phyloP scores from a whole-genome alignment of 2,888 invertebrate species.

The Urechis unicinctus region DNA sequence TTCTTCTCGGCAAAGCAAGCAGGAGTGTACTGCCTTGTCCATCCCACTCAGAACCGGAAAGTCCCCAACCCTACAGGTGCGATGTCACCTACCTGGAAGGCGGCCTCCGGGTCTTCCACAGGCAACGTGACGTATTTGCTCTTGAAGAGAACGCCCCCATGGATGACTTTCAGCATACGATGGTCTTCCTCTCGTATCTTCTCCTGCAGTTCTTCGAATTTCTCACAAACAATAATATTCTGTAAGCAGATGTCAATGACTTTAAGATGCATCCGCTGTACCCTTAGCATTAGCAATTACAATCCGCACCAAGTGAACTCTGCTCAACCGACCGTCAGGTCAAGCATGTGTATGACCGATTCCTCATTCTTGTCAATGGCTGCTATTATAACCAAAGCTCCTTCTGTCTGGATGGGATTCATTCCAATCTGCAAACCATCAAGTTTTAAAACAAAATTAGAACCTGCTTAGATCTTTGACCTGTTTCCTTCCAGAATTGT shows the following conservation, averaged over 20 bases:
- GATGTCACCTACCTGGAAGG: neutral
- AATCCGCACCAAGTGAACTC: neutral
- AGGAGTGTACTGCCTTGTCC: too few species aligned
- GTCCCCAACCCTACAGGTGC: too few species aligned
- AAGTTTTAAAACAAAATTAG: too few species aligned
- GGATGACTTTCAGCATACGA: constrained; percentile 25
- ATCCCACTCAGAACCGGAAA: too few species aligned
- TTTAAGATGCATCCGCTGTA: too few species aligned
- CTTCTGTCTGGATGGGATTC: constrained; percentile 34
- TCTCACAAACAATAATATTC: constrained; percentile 33
- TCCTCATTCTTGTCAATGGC: constrained; percentile 35
- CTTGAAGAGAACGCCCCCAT: constrained; percentile 29
- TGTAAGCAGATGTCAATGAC: constrained; percentile 13
- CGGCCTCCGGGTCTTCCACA: neutral
- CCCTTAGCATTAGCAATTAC: too few species aligned
- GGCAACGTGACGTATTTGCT: constrained; percentile 2
- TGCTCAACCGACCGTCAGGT: constrained; percentile 28
- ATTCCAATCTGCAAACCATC: constrained; percentile 25
- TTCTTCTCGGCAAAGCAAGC: too few species aligned
- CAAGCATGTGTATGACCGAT: constrained; percentile 28
- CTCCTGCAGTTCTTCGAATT: constrained; percentile 28
- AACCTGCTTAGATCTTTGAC: too few species aligned
- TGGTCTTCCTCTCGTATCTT: constrained; percentile 22
- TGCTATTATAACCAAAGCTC: constrained; percentile 28
- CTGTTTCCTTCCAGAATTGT: too few species aligned